Base-by-base conservation (phyloP, 2,797 vertebrate genomes). In the Chaetodon trifasciatus region DNA sequence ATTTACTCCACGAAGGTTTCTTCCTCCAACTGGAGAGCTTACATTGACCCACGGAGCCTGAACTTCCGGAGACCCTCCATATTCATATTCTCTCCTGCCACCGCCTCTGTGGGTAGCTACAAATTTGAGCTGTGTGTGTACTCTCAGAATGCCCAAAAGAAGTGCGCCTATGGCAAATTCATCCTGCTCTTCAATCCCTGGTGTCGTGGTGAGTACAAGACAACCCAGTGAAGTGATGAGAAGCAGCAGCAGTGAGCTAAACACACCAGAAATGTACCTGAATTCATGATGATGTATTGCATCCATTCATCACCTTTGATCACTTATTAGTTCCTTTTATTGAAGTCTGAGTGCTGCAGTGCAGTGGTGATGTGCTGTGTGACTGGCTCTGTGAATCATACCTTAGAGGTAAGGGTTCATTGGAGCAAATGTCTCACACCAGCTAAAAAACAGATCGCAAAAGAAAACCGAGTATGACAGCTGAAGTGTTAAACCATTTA, bases 181-280 rank as follows among this genome's bases (percentile, higher is more conserved):
- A 81, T 71, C 35, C 83, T 96, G 55, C 93, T 96, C 47, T 96
- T 88, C 84, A 96, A 96, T 70, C 95, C 96, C 58, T 96, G 95
- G 95, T 94, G 94, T 73, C 46, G 6, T 13, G 90, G 96, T 96
- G 68, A 91, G 94, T 70, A 3, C 5, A 10, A 70, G 15, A 50
- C 9, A 40, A 58, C 10, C 9, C 5, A 24, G 46, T 44, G 42
- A 24, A 24, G 2, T 32, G 3, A 21, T 68, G 7, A 23, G 8
- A 46, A 7, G 19, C 19, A 21, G 21, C 55, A 60, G 32, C 15
- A 23, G 52, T 9, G 8, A 49, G 12, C 8, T 61, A 58, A 50
- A 5, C 0, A 37, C 42, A 44, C 3, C 8, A 53, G 11, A 66
- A n/a, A 44, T 60, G 2, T 11, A 23, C 17, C 8, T 23, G 5